These are phyloP conservation scores for Epinotia bilunana DNA, from an alignment of 2,888 invertebrate genomes.

Conservation along the genomic window DNA sequence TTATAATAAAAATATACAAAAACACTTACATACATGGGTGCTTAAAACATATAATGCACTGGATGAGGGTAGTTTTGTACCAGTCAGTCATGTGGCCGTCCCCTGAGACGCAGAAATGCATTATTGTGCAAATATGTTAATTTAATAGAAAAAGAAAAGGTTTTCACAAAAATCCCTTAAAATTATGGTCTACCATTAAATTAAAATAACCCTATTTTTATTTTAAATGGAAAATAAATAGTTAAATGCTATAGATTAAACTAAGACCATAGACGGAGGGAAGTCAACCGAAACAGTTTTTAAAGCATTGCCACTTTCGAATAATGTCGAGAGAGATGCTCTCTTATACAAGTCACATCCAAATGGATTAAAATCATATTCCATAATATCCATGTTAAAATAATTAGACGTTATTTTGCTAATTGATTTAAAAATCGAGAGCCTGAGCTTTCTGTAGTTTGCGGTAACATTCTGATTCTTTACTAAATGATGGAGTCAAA, in stretches of 20 bases:
- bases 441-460: slow-evolving; percentile 4
- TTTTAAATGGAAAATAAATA: slow-evolving; percentile 74
- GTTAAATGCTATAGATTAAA: slow-evolving; percentile 57
- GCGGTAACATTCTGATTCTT: slow-evolving; percentile 15
- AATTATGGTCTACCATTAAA: slow-evolving; percentile 52
- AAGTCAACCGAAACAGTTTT: slow-evolving; percentile 59
- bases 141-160: slow-evolving; percentile 66
- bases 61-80: slow-evolving; percentile 79
- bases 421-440: slow-evolving; percentile 27
- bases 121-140: slow-evolving; percentile 55
- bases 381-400: slow-evolving; percentile 9
- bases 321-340: slow-evolving; percentile 25
- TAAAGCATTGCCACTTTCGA: slow-evolving; percentile 57
- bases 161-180: slow-evolving; percentile 65
- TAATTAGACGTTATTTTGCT: slow-evolving; percentile 11
- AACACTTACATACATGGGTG: slow-evolving; percentile 69
- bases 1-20: slow-evolving; percentile 73
- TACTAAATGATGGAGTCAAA: background rate
- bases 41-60: slow-evolving; percentile 78
- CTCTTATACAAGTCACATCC: background rate
- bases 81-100: slow-evolving; percentile 69
- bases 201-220: slow-evolving; percentile 53
- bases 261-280: slow-evolving; percentile 70
- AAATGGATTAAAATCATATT: slow-evolving; percentile 24
- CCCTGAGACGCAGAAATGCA: slow-evolving; percentile 72